These are phyloP conservation scores for Argentina silus DNA, from an alignment of 2,797 vertebrate species.

Conservation along the genomic window DNA sequence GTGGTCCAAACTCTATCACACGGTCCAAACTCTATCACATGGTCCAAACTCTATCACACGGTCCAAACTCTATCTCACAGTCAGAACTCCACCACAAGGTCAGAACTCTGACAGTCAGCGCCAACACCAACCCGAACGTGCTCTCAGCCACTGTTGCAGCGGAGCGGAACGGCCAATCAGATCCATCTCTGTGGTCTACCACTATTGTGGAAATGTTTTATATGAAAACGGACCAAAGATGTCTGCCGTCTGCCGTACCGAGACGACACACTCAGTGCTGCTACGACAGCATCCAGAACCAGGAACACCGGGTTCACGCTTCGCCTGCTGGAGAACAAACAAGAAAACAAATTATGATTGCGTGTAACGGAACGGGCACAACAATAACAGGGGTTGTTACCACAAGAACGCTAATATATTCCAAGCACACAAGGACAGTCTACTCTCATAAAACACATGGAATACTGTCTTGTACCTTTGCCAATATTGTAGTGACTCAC, in stretches of 20 bases:
- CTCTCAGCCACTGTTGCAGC: too few relatives aligned
- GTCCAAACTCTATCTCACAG: too few relatives aligned
- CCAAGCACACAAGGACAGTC: background rate
- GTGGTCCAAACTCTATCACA: too few relatives aligned
- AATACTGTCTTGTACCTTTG: background rate
- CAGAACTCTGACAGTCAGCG: too few relatives aligned
- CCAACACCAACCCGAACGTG: too few relatives aligned
- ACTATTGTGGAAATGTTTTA: slow-evolving; percentile 51
- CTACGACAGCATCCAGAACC: background rate
- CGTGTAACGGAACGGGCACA: too few relatives aligned
- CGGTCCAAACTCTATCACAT: too few relatives aligned
- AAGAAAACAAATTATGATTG: too few relatives aligned
- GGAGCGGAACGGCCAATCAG: slow-evolving; percentile 10
- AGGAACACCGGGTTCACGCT: too few relatives aligned
- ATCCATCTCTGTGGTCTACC: slow-evolving; percentile 47
- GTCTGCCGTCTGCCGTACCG: slow-evolving; percentile 33
- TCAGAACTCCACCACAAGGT: too few relatives aligned
- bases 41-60: too few relatives aligned
- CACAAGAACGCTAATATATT: background rate
- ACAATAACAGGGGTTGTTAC: background rate
- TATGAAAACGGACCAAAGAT: slow-evolving; percentile 36
- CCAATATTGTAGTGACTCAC: slow-evolving; percentile 24
- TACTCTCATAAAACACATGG: background rate
- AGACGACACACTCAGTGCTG: slow-evolving; percentile 5
- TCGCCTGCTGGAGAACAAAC: too few relatives aligned